Percentiles rank a stretch among this genome's conserved stretches.
These are phyloP conservation scores for Neomonachus schauinslandi DNA, from an alignment of 2,113 vertebrate species.

Conservation along the genomic window DNA sequence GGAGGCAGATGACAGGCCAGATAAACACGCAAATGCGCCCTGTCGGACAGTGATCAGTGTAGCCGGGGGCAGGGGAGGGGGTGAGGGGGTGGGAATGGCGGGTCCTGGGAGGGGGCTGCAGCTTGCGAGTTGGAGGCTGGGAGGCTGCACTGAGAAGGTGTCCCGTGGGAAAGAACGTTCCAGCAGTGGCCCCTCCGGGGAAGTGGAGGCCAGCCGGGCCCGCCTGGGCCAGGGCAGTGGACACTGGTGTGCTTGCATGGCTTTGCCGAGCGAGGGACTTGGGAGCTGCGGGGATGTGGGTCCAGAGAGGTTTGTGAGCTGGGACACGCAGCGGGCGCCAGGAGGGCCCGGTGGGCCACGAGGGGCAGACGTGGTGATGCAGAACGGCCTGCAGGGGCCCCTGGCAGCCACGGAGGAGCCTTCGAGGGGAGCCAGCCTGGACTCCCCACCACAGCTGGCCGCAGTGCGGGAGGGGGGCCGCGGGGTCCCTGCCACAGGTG, in stretches of 20 bases:
- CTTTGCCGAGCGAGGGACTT: rapidly evolving
- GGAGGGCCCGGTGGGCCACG: rapidly evolving
- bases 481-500: rapidly evolving
- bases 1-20: background rate
- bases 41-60: no score
- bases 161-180: background rate
- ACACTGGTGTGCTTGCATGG: rapidly evolving
- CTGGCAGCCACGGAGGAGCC: background rate
- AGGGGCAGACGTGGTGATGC: rapidly evolving
- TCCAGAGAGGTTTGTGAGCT: no score
- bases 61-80: rapidly evolving
- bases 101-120: no score
- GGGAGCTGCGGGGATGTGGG: background rate
- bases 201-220: rapidly evolving
- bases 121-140: rapidly evolving
- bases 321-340: rapidly evolving
- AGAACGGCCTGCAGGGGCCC: background rate
- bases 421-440: rapidly evolving
- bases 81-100: rapidly evolving
- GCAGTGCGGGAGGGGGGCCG: rapidly evolving
- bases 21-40: rapidly evolving
- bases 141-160: background rate
- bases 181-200: background rate
- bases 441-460: background rate
- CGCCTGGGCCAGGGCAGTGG: background rate